A percentile compares a stretch with the other conserved stretches of the same genome.
phyloP scores from a whole-genome alignment of 1,140 invertebrate species.

The Saccostrea glomerata region DNA sequence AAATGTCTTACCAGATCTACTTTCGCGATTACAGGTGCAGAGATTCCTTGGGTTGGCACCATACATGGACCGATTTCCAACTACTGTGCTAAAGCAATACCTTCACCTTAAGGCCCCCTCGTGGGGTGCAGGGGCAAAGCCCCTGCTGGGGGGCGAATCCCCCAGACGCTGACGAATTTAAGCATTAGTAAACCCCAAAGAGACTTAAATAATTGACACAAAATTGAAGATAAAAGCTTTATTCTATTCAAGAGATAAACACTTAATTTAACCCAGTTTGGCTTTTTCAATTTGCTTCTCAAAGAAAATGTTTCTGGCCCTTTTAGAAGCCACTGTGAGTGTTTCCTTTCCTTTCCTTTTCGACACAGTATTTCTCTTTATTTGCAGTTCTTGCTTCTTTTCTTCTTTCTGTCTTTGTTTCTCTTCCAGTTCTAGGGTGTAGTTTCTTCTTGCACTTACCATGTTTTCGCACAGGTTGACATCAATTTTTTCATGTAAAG shows the following conservation, averaged over 20 bases:
- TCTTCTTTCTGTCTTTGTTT: not conserved
- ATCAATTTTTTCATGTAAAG: constrained; percentile 42
- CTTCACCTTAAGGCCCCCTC: no score
- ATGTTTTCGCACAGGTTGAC: not conserved
- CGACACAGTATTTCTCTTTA: not conserved
- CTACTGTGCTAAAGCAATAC: not conserved
- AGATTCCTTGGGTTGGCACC: not conserved
- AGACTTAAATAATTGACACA: no score
- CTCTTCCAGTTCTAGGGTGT: not conserved
- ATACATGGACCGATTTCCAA: not conserved
- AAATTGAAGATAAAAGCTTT: no score
- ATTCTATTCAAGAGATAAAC: no score
- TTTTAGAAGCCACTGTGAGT: not conserved
- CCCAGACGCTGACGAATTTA: no score
- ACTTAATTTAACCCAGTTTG: no score
- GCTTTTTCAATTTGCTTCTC: no score
- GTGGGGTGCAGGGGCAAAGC: no score
- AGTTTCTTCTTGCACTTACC: not conserved
- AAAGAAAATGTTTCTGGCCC: no score
- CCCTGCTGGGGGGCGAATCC: no score
- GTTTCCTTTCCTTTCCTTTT: not conserved
- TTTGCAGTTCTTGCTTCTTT: not conserved
- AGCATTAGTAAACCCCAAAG: no score
- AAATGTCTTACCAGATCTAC: constrained; percentile 38
- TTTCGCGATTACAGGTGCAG: constrained; percentile 47